Evolutionary conservation across 2,113 vertebrate species (phyloP).

Genomic region (Verasper variegatus): DNA sequence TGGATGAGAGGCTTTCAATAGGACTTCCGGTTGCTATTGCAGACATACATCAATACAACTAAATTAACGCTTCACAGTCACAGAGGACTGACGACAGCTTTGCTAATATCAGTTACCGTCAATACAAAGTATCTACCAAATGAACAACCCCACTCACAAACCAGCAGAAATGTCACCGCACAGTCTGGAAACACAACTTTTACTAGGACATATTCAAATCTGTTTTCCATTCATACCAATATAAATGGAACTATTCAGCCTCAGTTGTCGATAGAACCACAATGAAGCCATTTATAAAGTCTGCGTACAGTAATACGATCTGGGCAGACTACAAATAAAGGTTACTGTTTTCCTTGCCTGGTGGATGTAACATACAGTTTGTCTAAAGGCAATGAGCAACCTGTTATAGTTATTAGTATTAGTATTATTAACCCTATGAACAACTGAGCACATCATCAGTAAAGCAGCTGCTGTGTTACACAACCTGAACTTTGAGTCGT

Average conservation of each 20-base stretch:
- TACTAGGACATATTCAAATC: not conserved
- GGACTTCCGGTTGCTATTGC: conserved; percentile 51
- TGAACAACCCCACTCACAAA: not conserved
- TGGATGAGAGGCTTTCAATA: conserved; percentile 44
- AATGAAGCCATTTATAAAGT: not conserved
- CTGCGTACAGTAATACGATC: not conserved
- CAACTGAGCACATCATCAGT: not conserved
- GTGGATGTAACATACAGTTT: not conserved
- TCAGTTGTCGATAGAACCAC: no score
- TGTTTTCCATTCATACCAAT: not conserved
- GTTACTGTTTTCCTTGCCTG: not conserved
- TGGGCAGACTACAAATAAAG: not conserved
- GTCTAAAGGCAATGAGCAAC: not conserved
- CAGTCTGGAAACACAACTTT: not conserved
- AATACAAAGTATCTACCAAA: not conserved
- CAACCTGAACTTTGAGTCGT: not conserved
- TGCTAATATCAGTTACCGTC: conserved; percentile 14
- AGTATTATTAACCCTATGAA: not conserved
- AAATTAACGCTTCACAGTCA: conserved; percentile 39
- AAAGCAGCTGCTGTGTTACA: not conserved
- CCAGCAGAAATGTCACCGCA: not conserved
- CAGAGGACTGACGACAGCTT: conserved; percentile 20
- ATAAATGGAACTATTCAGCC: not conserved
- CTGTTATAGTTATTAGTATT: not conserved
- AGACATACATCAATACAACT: conserved; percentile 59